Evolutionary conservation across 2,797 vertebrate genomes (phyloP).

Genomic region (Gephyroberyx darwinii): DNA sequence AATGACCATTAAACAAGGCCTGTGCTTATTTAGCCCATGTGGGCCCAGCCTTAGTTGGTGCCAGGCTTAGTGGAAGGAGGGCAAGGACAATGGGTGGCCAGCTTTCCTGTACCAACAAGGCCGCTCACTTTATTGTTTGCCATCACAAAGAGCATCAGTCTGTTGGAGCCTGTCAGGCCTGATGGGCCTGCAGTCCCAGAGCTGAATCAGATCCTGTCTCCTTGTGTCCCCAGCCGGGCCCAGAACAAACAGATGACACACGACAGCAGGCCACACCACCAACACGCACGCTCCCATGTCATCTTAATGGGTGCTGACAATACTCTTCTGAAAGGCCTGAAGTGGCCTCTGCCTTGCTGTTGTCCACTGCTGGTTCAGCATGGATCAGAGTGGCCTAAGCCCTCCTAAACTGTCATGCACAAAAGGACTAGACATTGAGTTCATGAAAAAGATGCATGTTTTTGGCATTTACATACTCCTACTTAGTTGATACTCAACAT

Average conservation of each 20-base stretch:
- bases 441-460: not conserved
- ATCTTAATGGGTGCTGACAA: slow-evolving; percentile 71
- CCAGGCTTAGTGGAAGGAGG: slow-evolving; percentile 35
- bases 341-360: slow-evolving; percentile 48
- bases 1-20: slow-evolving; percentile 61
- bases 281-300: slow-evolving; percentile 48
- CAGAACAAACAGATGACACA: slow-evolving; percentile 78
- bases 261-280: slow-evolving; percentile 49
- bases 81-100: slow-evolving; percentile 49
- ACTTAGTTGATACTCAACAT: no score
- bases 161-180: slow-evolving; percentile 24
- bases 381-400: slow-evolving; percentile 46
- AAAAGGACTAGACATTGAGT: not conserved
- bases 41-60: slow-evolving; percentile 35
- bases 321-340: slow-evolving; percentile 58
- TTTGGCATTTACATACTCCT: no score
- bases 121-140: slow-evolving; percentile 64
- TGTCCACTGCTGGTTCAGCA: slow-evolving; percentile 64
- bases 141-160: slow-evolving; percentile 59
- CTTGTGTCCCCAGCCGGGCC: slow-evolving; percentile 60
- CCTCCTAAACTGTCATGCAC: slow-evolving; percentile 24
- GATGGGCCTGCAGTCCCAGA: slow-evolving; percentile 49
- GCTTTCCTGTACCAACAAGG: slow-evolving; percentile 64
- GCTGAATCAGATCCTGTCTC: slow-evolving; percentile 78
- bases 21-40: slow-evolving; percentile 61